A percentile compares a stretch with the other conserved stretches of the same genome.
Conservation (phyloP, 2,888 invertebrate genomes). For the Empis livida region DNA sequence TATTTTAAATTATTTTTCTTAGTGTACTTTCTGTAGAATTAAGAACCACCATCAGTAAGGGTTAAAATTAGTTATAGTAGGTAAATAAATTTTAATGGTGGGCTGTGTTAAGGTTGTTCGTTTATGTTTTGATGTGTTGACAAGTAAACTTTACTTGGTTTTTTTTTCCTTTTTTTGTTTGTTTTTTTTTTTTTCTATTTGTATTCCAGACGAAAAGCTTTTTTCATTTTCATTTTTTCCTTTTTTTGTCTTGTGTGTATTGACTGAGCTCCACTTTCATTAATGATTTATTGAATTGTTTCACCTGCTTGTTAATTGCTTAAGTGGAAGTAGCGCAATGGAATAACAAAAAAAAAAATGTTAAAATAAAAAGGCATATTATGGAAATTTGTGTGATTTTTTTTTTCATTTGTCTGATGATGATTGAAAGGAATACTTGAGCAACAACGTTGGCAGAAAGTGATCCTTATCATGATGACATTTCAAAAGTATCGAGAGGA, state of each 20-base stretch:
- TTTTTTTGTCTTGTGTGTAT: constrained; percentile 2
- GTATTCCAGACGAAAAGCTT: constrained; percentile 1
- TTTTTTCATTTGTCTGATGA: too few relatives aligned
- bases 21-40: too few relatives aligned
- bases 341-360: too few relatives aligned
- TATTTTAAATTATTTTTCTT: too few relatives aligned
- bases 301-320: constrained; percentile 13
- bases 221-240: constrained; percentile 1
- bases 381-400: too few relatives aligned
- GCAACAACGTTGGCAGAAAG: constrained; percentile 10
- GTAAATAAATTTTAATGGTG: too few relatives aligned
- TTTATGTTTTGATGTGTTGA: too few relatives aligned
- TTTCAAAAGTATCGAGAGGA: too few relatives aligned
- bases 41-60: too few relatives aligned
- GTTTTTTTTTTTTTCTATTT: constrained; percentile 3
- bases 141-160: constrained; percentile 2
- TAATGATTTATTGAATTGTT: constrained; percentile 14
- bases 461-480: constrained; percentile 12
- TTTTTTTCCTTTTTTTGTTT: constrained; percentile 2
- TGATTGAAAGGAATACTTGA: constrained; percentile 6
- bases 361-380: too few relatives aligned
- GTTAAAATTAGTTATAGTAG: too few relatives aligned
- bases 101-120: too few relatives aligned
- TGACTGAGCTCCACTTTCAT: constrained; percentile 7
- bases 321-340: constrained; percentile 9